These are phyloP conservation scores for Rhinoraja longicauda DNA, from an alignment of 2,797 vertebrate species.

Conservation along the genomic window DNA sequence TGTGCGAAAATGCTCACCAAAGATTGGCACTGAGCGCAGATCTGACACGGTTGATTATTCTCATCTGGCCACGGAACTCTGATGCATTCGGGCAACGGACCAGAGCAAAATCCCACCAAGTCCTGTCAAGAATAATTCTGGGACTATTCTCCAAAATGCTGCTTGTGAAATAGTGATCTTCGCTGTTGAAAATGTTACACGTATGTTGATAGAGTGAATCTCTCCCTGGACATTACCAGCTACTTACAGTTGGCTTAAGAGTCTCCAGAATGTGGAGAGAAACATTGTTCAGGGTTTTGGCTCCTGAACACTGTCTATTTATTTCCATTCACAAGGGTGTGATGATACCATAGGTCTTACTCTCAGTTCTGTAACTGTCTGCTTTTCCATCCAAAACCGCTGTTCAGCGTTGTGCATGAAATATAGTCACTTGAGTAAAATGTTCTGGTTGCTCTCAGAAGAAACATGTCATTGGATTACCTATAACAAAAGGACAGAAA, in stretches of 20 bases:
- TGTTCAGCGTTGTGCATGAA: not conserved
- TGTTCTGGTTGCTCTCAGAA: not conserved
- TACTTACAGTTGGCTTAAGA: not conserved
- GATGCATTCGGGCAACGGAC: not conserved
- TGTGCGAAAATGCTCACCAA: not conserved
- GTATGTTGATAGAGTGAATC: not conserved
- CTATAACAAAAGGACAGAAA: not conserved
- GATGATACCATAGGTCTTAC: not conserved
- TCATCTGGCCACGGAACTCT: not conserved
- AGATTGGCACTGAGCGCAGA: not conserved
- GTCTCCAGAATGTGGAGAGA: not conserved
- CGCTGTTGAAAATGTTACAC: not conserved
- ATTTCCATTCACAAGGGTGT: not conserved
- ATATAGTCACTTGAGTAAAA: not conserved
- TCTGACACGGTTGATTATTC: not conserved
- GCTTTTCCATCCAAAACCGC: not conserved
- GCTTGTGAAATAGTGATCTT: not conserved
- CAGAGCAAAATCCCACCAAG: not conserved
- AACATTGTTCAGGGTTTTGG: not conserved
- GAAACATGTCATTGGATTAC: not conserved
- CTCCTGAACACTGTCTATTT: not conserved
- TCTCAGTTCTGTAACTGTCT: not conserved
- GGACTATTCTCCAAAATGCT: not conserved
- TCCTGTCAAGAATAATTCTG: conserved; percentile 10
- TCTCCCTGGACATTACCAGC: not conserved